Evolutionary conservation across 2,797 vertebrate species (phyloP), one percentile per base, ranked within the genome.

Genomic region (Carcharodon carcharias): DNA sequence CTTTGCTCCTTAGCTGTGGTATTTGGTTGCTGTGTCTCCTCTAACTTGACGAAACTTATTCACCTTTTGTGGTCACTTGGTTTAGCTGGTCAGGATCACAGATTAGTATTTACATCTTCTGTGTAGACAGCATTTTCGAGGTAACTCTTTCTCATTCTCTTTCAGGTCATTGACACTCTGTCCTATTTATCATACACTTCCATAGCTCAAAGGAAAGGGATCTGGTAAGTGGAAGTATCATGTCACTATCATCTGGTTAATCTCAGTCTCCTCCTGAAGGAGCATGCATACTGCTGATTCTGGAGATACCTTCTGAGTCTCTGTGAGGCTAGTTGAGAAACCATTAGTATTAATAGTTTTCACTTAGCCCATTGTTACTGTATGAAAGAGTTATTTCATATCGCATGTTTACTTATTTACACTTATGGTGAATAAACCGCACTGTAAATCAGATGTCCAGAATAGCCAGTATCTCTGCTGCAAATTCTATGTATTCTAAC

Each of bases 101-200:
- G 31, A 21, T 63, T n/a, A 2, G 63, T 18, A 23, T 65, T 18
- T 40, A 45, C 18, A 93, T 93, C n/a, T 63, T 93, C 21, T 0
- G 7, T 0, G 40, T 8, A 26, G 82, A 2, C 0, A 1, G 45
- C 5, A 50, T 21, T 21, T 50, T 67, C 21, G 23, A 93, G 9
- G 58, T 16, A 40, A 63, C n/a, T 45, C 8, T 9, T 23, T 45
- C 7, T 93, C 96, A 93, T 69, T 96, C 67, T 96, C 4, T 96
- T 65, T 16, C 97, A 99, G 99, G 99, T 99, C 95, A 98, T 99
- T 67, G 98, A 98, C 77, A 99, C 98, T 0, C 96, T 99, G 97
- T 99, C 99, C 18, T 98, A 98, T 77, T 97, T 99, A 96, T 99
- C 99, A 69, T 98, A 98, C 97, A 98, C 98, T 0, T 69, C 97